These are phyloP conservation scores for Dascyllus trimaculatus DNA, from an alignment of 2,113 vertebrate genomes.

Conservation along the genomic window DNA sequence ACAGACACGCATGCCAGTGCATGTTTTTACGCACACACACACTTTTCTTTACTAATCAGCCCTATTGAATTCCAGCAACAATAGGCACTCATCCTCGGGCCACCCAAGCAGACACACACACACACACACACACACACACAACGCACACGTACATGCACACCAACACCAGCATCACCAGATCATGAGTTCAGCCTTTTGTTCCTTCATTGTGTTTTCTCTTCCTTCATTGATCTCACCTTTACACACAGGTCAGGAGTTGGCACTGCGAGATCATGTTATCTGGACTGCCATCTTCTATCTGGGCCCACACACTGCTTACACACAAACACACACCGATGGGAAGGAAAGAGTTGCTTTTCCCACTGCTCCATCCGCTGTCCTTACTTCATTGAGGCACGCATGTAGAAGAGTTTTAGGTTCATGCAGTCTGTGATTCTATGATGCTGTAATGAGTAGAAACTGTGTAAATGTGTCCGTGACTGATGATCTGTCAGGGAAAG, in stretches of 20 bases:
- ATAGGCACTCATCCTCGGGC: constrained; percentile 82
- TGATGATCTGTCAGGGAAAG: no score
- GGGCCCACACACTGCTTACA: constrained; percentile 57
- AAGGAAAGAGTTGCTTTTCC: constrained; percentile 15
- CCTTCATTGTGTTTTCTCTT: constrained; percentile 67
- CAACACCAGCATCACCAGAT: constrained; percentile 68
- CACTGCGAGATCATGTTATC: constrained; percentile 59
- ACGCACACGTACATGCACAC: constrained; percentile 40
- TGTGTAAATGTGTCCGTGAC: no score
- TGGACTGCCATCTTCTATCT: constrained; percentile 65
- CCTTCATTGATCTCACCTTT: constrained; percentile 71
- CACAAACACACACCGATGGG: constrained; percentile 22
- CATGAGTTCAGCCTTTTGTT: constrained; percentile 75
- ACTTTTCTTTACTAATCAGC: constrained; percentile 81
- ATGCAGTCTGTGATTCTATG: no score
- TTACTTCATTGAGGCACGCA: background rate
- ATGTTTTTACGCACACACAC: constrained; percentile 67
- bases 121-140: constrained; percentile 46
- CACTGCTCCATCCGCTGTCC: background rate
- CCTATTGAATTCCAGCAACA: constrained; percentile 85
- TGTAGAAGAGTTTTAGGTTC: no score
- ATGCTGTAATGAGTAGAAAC: no score
- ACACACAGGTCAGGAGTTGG: constrained; percentile 75
- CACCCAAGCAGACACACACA: constrained; percentile 81
- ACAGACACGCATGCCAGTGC: constrained; percentile 64